These are phyloP conservation scores for Eriosoma lanigerum DNA, from an alignment of 1,140 invertebrate genomes.

Conservation along the genomic window DNA sequence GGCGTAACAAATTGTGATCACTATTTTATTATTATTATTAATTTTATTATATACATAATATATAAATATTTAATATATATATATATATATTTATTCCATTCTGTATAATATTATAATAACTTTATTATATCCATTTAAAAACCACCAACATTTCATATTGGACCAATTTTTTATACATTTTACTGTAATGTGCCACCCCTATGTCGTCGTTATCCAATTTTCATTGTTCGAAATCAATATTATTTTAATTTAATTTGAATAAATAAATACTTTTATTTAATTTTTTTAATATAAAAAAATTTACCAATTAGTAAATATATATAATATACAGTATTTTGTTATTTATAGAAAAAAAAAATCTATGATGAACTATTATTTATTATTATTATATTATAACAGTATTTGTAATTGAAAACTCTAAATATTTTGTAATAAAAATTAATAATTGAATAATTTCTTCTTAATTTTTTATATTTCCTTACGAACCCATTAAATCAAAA, in stretches of 20 bases:
- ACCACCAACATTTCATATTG: slow-evolving; percentile 29
- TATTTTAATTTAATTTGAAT: background rate
- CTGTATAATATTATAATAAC: background rate
- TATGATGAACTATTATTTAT: slow-evolving; percentile 2
- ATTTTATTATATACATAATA: background rate
- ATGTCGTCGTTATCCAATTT: background rate
- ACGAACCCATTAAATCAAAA: too few relatives aligned
- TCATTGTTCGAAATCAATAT: background rate
- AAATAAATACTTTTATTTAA: background rate
- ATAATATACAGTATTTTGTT: slow-evolving; percentile 21
- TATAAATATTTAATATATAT: slow-evolving; percentile 13
- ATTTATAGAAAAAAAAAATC: slow-evolving; percentile 8
- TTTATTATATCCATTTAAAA: background rate
- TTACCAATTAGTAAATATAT: too few relatives aligned
- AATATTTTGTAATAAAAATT: slow-evolving; percentile 28
- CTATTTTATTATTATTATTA: slow-evolving; percentile 34
- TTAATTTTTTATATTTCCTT: too few relatives aligned
- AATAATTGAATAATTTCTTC: slow-evolving; percentile 24
- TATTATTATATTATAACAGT: slow-evolving; percentile 23
- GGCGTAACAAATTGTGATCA: slow-evolving; percentile 49
- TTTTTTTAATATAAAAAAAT: too few relatives aligned
- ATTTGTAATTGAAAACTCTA: slow-evolving; percentile 29
- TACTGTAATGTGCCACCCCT: background rate
- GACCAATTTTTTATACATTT: slow-evolving; percentile 48
- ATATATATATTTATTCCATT: slow-evolving; percentile 8